Conservation (phyloP, 2,888 invertebrate genomes). For the Aphidoletes aphidimyza region DNA sequence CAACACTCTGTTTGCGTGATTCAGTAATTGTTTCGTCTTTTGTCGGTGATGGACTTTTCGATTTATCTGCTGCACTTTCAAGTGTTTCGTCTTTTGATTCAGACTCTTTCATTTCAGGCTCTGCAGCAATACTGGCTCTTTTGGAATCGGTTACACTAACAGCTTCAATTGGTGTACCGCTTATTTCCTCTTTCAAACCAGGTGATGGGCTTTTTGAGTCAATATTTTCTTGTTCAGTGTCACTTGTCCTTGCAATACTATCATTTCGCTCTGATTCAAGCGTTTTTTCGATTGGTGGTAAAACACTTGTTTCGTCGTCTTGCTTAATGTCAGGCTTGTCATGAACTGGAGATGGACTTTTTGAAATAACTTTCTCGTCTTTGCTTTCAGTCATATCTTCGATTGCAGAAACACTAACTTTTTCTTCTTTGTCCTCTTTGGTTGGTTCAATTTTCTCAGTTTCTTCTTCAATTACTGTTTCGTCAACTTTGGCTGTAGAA, state of each 20-base stretch:
- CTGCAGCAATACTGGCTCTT: not conserved
- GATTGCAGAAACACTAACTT: not conserved
- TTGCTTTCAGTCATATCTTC: not conserved
- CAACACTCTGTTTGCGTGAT: not conserved
- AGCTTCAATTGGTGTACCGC: no score
- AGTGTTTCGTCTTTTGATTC: not conserved
- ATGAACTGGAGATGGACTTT: not conserved
- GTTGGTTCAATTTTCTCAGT: not conserved
- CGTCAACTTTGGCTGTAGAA: not conserved
- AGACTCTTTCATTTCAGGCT: not conserved
- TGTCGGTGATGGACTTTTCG: not conserved
- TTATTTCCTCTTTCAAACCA: not conserved
- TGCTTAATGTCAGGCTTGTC: no score
- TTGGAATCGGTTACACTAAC: not conserved
- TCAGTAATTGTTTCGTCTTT: conserved; percentile 8
- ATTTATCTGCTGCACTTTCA: not conserved
- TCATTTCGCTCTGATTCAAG: not conserved
- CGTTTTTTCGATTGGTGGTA: no score
- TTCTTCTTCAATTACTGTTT: not conserved
- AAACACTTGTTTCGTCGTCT: no score
- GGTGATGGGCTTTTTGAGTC: not conserved
- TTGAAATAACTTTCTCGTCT: not conserved
- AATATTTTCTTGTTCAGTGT: conserved; percentile 56
- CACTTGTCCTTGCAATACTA: not conserved
- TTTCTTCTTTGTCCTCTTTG: not conserved